Conservation (phyloP, 2,113 vertebrate genomes). For the Amphiprion percula region DNA sequence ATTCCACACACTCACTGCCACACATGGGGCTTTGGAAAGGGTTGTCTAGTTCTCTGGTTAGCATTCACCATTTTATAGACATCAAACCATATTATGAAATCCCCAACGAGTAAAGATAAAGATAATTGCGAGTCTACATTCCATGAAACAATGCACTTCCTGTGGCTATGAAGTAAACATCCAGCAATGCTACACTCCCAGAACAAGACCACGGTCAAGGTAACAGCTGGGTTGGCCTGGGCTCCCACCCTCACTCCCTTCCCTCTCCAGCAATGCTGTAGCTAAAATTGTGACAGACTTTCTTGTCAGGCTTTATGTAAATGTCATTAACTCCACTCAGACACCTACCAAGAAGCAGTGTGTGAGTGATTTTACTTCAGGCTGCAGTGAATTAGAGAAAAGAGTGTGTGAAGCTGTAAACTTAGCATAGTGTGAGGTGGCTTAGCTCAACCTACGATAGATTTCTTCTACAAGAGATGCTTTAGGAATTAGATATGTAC, state of each 20-base stretch:
- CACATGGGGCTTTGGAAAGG: not conserved
- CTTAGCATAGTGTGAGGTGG: not conserved
- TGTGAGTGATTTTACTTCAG: not conserved
- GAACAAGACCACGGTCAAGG: slow-evolving; percentile 5
- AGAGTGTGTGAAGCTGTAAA: not conserved
- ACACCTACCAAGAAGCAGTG: not conserved
- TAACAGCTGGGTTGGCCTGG: slow-evolving; percentile 25
- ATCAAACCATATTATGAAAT: not conserved
- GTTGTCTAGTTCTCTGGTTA: not conserved
- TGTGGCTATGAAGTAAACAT: slow-evolving; percentile 24
- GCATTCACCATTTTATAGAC: not conserved
- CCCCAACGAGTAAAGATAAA: not conserved
- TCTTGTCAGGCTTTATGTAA: slow-evolving; percentile 15
- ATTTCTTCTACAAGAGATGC: not conserved
- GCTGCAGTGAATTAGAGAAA: slow-evolving; percentile 5
- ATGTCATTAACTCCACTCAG: not conserved
- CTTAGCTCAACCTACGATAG: not conserved
- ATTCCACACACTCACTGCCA: not conserved
- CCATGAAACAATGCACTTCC: slow-evolving; percentile 15
- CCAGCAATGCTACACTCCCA: slow-evolving; percentile 28
- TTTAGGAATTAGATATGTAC: not conserved
- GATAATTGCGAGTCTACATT: not conserved
- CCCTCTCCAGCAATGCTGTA: slow-evolving; percentile 2
- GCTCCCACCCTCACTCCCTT: not conserved
- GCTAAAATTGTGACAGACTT: not conserved